Conservation (phyloP, 2,888 invertebrate species). For the Acanthosoma haemorrhoidale region DNA sequence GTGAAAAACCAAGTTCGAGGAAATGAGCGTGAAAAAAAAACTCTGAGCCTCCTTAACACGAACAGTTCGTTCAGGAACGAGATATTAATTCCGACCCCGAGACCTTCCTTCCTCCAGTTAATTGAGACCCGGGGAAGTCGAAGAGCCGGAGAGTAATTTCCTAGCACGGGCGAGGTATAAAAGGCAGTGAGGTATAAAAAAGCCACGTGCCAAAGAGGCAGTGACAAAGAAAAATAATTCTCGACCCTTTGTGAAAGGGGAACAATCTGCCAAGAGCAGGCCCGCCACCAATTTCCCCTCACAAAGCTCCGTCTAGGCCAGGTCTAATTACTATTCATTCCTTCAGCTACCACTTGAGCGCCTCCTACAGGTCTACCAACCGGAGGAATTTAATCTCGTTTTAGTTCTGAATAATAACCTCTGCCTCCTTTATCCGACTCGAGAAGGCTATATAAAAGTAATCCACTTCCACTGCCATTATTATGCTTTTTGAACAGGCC, state of each 20-base stretch:
- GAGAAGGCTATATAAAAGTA: background rate
- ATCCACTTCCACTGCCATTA: background rate
- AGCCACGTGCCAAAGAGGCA: slow-evolving; percentile 6
- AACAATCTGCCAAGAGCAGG: background rate
- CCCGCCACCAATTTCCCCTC: background rate
- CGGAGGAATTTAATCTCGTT: slow-evolving; percentile 7
- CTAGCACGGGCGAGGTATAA: background rate
- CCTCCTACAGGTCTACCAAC: slow-evolving; percentile 4
- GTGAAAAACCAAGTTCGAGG: background rate
- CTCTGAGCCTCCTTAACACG: background rate
- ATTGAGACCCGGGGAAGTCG: background rate
- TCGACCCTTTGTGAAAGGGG: slow-evolving; percentile 28
- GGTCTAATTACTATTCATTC: slow-evolving; percentile 4
- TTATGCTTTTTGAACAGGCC: background rate
- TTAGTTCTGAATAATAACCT: slow-evolving; percentile 1
- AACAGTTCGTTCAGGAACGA: background rate
- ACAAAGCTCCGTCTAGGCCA: slow-evolving; percentile 7
- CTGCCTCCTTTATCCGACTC: background rate
- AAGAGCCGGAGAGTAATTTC: background rate
- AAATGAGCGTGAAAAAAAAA: background rate
- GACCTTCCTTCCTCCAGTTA: background rate
- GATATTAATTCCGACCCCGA: background rate
- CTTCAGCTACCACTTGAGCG: slow-evolving; percentile 3
- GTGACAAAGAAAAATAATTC: slow-evolving; percentile 35
- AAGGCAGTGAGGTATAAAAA: slow-evolving; percentile 7